Percentiles rank a stretch among this genome's conserved stretches.
These are phyloP conservation scores for Chinchilla lanigera DNA, from an alignment of 2,113 vertebrate species.

Conservation along the genomic window DNA sequence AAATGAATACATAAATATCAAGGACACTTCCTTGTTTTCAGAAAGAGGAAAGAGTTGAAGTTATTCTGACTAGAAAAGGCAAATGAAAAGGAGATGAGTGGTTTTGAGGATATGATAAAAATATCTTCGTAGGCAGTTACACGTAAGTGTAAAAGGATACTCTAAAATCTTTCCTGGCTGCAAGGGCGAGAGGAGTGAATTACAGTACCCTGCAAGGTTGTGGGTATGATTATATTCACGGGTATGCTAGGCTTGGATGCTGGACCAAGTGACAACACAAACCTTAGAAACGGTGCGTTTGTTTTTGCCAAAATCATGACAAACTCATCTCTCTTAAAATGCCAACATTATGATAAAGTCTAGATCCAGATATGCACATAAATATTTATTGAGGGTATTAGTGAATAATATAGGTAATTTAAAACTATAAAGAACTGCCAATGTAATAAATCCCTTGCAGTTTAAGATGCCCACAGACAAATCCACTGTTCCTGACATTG, in stretches of 20 bases:
- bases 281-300: constrained; percentile 37
- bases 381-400: constrained; percentile 58
- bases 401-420: not conserved
- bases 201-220: constrained; percentile 73
- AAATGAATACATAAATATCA: constrained; percentile 79
- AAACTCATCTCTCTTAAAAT: constrained; percentile 56
- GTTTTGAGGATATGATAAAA: constrained; percentile 82
- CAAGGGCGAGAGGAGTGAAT: constrained; percentile 71
- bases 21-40: constrained; percentile 81
- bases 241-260: constrained; percentile 56
- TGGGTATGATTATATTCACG: constrained; percentile 65
- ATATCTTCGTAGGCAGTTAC: constrained; percentile 77
- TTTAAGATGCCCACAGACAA: not conserved
- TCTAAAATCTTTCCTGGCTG: constrained; percentile 79
- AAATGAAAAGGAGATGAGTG: constrained; percentile 79
- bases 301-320: constrained; percentile 60
- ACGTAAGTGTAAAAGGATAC: constrained; percentile 79
- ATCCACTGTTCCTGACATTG: not conserved
- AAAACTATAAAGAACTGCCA: constrained; percentile 28
- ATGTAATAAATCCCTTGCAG: constrained; percentile 29
- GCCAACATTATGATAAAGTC: constrained; percentile 51
- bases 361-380: constrained; percentile 51
- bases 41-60: constrained; percentile 77
- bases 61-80: constrained; percentile 74
- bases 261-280: constrained; percentile 70